Evolutionary conservation across 2,888 invertebrate species (phyloP), one percentile per base, ranked within the genome.

Genomic region (Colletes collaris): DNA sequence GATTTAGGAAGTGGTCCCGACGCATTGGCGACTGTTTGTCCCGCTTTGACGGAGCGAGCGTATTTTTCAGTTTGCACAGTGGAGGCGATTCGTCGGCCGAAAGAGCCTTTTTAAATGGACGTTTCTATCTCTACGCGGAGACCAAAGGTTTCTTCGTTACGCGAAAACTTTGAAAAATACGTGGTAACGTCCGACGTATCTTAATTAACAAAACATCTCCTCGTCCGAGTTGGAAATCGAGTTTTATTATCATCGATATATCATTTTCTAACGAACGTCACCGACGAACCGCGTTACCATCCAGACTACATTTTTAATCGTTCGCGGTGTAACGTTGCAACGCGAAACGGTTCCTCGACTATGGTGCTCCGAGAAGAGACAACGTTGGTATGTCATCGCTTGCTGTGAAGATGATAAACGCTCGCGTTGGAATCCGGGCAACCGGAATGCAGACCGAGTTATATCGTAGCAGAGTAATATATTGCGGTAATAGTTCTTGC

Each of bases 1-100:
- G 72, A 84, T 85, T 79, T 73, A 79, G 73, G 52, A 58, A 58
- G 50, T 63, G 49, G 49, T 53, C 7, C 16, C 52, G 19, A 73
- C 40, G 67, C 76, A 74, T 76, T 44, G 77, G 68, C 53, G 68
- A 77, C 64, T 50, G 27, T 55, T 40, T 64, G 64, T 59, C 52
- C 44, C 49, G 7, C 53, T 68, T 53, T 37, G 50, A 58, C 40
- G 35, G 50, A 56, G 16, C 62, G 56, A 67, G 62, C 53, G 67
- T 63, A 67, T 74, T 74, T 70, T 70, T 67, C 56, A 53, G 16
- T 35, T 52, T n/a, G 50, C 58, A 13, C 27, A 6, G n/a, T 37
- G 37, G 8, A 13, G 11, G n/a, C 40, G 53, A 46, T 13, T 55
- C 64, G 37, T 3, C 7, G 5, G 27, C 10, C 4, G 2, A 44